Evolutionary conservation across 2,113 vertebrate species (phyloP), one percentile per base, ranked within the genome.

Genomic region (Melanostigma gelatinosum): DNA sequence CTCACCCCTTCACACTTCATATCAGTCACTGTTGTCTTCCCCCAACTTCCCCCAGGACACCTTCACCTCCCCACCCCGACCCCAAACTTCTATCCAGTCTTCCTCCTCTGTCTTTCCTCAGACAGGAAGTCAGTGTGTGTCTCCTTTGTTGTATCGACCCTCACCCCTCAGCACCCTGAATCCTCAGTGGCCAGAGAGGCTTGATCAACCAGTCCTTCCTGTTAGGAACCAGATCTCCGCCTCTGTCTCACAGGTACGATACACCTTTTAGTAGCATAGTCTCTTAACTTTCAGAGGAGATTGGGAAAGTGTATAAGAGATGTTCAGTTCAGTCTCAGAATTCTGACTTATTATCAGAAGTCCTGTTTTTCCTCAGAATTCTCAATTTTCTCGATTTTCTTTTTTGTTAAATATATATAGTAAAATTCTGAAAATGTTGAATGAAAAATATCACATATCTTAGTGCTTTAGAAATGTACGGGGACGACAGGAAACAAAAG

Each of bases 221-320:
- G 79, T 77, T 62, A 77, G 82, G 71, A 69, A 22, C 60, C 83
- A 79, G 87, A 83, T 87, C 64, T 89, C 86, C 78, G 76, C 89
- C 72, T 89, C 93, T 2, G 87, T 90, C 65, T 83, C 95, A 93
- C 94, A 96, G 94, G 96, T 95, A 66, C 9, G 4, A 42, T 22
- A 48, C 46, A 22, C 11, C 42, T 60, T 72, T 46, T 2, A 46
- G 22, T 32, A 46, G 46, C 6, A 36, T 20, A 12, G 46, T 68
- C 64, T 29, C 4, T 48, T 46, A 46, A 32, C 8, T 3, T 18
- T 18, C 8, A 29, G 3, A 46, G 24, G 13, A 46, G 40, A 27
- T 18, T 66, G 4, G 2, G 27, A 22, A 20, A 42, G 62, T 36
- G 13, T 46, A 15, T 16, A n/a, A 40, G 38, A 6, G 4, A 62